phyloP scores from a whole-genome alignment of 2,888 invertebrate species.

The Theristus sp. region DNA sequence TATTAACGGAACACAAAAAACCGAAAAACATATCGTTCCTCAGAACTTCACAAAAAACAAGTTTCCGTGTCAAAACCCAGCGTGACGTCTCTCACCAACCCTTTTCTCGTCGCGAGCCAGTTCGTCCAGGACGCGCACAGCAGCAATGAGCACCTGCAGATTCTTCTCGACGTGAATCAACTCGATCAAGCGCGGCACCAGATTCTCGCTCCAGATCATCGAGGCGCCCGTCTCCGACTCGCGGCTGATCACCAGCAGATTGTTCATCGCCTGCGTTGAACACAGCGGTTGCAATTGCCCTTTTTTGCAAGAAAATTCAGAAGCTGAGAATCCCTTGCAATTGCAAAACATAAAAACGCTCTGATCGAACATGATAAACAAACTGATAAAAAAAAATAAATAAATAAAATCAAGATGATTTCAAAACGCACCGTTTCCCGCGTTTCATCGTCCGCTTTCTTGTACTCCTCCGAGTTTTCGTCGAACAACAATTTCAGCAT shows the following conservation, averaged over 20 bases:
- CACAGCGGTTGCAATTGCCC: too few species aligned
- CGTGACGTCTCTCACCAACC: constrained; percentile 26
- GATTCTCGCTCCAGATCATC: constrained; percentile 34
- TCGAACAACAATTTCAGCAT: constrained; percentile 28
- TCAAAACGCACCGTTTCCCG: not conserved
- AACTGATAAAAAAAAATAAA: too few species aligned
- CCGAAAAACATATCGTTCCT: too few species aligned
- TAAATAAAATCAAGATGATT: too few species aligned
- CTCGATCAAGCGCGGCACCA: constrained; percentile 41
- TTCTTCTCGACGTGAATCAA: constrained; percentile 50
- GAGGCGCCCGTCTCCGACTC: constrained; percentile 41
- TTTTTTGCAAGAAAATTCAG: too few species aligned
- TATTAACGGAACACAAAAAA: too few species aligned
- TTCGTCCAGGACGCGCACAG: constrained; percentile 56
- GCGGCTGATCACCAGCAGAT: constrained; percentile 68
- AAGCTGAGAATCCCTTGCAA: too few species aligned
- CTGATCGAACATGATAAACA: too few species aligned
- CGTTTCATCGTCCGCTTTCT: not conserved
- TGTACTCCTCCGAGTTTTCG: not conserved
- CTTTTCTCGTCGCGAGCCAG: constrained; percentile 53
- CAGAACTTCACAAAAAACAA: too few species aligned
- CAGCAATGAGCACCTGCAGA: constrained; percentile 50
- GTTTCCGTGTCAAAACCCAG: too few species aligned
- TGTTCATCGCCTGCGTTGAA: constrained; percentile 62
- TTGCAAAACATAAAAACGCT: too few species aligned